Percentiles rank a stretch among this genome's conserved stretches.
Conservation (phyloP, 2,888 invertebrate genomes). For the Microctonus brassicae region DNA sequence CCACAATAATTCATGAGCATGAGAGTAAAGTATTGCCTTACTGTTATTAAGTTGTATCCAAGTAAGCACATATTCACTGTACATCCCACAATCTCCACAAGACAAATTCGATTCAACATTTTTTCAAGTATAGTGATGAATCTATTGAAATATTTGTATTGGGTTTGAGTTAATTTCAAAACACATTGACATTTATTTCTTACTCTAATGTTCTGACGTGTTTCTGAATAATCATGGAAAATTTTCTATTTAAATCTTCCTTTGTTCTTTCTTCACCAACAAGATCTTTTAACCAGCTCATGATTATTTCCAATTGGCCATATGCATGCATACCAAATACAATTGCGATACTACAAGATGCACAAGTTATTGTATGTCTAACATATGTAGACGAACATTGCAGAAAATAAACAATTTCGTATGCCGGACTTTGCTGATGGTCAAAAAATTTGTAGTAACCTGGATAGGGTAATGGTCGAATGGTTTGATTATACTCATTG, state of each 20-base stretch:
- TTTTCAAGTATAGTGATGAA: slow-evolving; percentile 39
- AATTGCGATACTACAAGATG: slow-evolving; percentile 54
- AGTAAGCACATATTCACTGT: slow-evolving; percentile 22
- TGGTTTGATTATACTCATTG: slow-evolving; percentile 38
- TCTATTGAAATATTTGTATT: too few species aligned
- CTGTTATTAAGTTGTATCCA: not conserved
- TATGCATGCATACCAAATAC: slow-evolving; percentile 59
- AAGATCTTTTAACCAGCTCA: slow-evolving; percentile 43
- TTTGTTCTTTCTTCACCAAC: slow-evolving; percentile 40
- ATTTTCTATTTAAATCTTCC: slow-evolving; percentile 49
- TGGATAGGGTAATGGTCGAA: slow-evolving; percentile 49
- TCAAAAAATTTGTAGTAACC: slow-evolving; percentile 50
- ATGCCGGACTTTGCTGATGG: slow-evolving; percentile 49
- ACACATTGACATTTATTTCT: too few species aligned
- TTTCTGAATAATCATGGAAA: too few species aligned
- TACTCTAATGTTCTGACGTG: slow-evolving; percentile 53
- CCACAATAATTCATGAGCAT: too few species aligned
- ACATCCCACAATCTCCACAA: slow-evolving; percentile 49
- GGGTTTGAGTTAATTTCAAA: too few species aligned
- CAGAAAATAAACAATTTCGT: slow-evolving; percentile 53
- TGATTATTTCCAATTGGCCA: slow-evolving; percentile 55
- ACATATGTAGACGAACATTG: slow-evolving; percentile 53
- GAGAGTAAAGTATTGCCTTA: too few species aligned
- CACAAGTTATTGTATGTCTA: slow-evolving; percentile 52
- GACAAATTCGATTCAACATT: slow-evolving; percentile 43